Conservation (phyloP, 2,888 invertebrate genomes). For the Hetaerina titia region DNA sequence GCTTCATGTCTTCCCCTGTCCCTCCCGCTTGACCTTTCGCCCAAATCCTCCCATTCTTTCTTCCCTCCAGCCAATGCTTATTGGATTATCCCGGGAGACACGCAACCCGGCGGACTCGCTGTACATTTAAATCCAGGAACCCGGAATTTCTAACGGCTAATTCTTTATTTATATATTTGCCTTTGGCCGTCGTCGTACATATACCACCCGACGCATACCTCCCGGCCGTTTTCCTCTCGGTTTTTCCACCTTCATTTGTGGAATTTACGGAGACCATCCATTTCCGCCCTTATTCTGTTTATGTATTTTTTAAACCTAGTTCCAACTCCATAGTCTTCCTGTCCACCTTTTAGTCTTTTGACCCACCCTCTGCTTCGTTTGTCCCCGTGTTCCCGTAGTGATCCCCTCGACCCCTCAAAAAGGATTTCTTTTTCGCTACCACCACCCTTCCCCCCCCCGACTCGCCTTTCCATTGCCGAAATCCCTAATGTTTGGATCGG, state of each 20-base stretch:
- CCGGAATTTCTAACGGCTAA: constrained; percentile 44
- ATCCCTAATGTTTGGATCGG: constrained; percentile 38
- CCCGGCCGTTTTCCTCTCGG: constrained; percentile 1
- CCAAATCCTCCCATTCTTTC: constrained; percentile 43
- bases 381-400: background rate
- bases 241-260: constrained; percentile 42
- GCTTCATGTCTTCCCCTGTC: constrained; percentile 32
- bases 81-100: constrained; percentile 58
- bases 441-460: background rate
- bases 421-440: background rate
- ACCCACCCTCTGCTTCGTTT: background rate
- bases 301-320: constrained; percentile 52
- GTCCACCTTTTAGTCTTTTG: constrained; percentile 48
- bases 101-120: constrained; percentile 30
- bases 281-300: constrained; percentile 53
- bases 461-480: background rate
- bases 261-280: constrained; percentile 47
- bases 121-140: constrained; percentile 49
- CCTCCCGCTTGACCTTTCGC: constrained; percentile 33
- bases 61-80: constrained; percentile 28
- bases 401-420: background rate
- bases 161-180: constrained; percentile 67
- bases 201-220: constrained; percentile 34
- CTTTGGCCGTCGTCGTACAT: constrained; percentile 18
- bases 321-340: constrained; percentile 37